Base-by-base conservation (phyloP, 2,888 invertebrate species). In the Caenorhabditis zanzibari region DNA sequence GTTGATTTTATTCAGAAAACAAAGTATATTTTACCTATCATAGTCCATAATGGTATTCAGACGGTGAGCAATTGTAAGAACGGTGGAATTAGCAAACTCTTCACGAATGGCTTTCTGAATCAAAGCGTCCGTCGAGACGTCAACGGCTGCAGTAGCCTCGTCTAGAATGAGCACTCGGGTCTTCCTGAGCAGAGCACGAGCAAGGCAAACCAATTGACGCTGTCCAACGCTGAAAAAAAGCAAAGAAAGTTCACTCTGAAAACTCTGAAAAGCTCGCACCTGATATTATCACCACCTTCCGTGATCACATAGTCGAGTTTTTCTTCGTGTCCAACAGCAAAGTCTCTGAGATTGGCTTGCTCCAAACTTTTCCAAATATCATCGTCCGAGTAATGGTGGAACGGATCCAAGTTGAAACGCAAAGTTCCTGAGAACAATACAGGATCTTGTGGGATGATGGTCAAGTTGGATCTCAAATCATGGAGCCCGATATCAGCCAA, bases 21-120 rank as follows among this genome's bases (percentile, higher is more conserved):
- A 0, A 7, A 32, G 32, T 32, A 4, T 66, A 2, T 38, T 69
- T 12, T 32, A 89, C 89, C 85, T 86, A 90, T 96, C 95, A 41
- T 95, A 96, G 94, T 96, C 96, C 95, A 97, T 94, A 89, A 97
- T 96, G 28, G 97, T 97, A 93, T 97, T 96, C 83, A 97, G 94
- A 22, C 97, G 95, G 94, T 97, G 97, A 49, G 97, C 97, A 92
- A 97, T 97, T 0, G 96, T 97, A 28, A 97, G 94, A 68, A 97
- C 95, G 4, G 97, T 97, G 93, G 96, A 96, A 82, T 95, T 95
- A 82, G 94, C 95, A 93, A 97, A 97, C 93, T 97, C 96, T 26
- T 95, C 94, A 41, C 89, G 69, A 35, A 89, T 89, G 6, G 88
- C 87, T 76, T 82, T 87, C 69, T 96, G 94, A 81, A 94, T 94